Evolutionary conservation across 2,888 invertebrate genomes (phyloP), one percentile per base, ranked within the genome.

Genomic region (Graphium colonna): DNA sequence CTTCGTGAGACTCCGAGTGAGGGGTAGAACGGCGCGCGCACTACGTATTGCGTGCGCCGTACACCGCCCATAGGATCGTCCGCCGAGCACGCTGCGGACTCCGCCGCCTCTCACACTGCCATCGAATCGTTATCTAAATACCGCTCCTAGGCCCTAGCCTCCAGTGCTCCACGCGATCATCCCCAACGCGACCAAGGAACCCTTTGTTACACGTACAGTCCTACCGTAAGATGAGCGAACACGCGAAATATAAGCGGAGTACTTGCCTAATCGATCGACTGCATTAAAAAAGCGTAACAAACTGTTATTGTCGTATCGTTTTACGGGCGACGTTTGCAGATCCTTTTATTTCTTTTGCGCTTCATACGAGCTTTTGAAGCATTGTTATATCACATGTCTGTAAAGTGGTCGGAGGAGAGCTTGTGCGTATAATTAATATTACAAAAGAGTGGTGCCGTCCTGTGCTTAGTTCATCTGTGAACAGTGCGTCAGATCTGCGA

Each of bases 401-500:
- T 62, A 59, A 70, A 74, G 75, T 74, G 73, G 57, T 71, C 62
- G 64, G 60, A 12, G 64, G 59, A 63, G 62, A 64, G 68, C 68
- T 72, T 65, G 71, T 67, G 71, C 64, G 67, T 66, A 68, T 64
- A 60, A 66, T 69, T 59, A 50, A 56, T 56, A 55, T 48, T 56
- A 63, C 68, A 65, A 61, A 63, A 74, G 75, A 77, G 83, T 77
- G 74, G 75, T 82, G 77, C 81, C 79, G 78, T 79, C 84, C 79
- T 68, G 79, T 81, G 88, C 88, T 89, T 89, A 88, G 88, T 89
- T 77, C 71, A 75, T 74, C 73, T 79, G 85, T 87, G 83, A 69
- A 75, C 73, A 79, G 84, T 85, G 84, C 78, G 78, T 77, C 79
- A 72, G 70, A 76, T 71, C 65, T 69, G 21, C 63, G 59, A 69